These are phyloP conservation scores for Shinisaurus crocodilurus DNA, from an alignment of 2,113 vertebrate species.

Conservation along the genomic window DNA sequence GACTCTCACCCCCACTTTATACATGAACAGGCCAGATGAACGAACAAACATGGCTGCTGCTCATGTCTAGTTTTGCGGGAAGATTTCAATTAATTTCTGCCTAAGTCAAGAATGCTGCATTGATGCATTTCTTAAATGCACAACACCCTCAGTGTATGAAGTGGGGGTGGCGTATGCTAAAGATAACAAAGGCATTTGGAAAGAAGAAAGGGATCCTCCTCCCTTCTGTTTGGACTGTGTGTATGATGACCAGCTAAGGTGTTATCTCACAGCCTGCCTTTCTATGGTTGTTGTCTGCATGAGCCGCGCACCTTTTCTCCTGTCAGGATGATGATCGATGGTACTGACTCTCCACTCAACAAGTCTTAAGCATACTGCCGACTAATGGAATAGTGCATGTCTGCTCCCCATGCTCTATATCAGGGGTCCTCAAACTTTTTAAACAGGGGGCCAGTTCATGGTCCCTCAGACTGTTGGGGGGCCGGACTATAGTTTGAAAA, in stretches of 20 bases:
- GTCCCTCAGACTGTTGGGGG: too few species aligned
- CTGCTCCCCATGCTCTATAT: too few species aligned
- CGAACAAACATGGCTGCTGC: not conserved
- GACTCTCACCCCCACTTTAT: not conserved
- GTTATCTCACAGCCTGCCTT: not conserved
- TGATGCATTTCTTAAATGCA: not conserved
- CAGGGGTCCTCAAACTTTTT: too few species aligned
- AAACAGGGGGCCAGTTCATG: too few species aligned
- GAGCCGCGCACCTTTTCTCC: not conserved
- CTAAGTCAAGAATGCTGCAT: not conserved
- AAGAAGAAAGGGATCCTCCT: not conserved
- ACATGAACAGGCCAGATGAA: not conserved
- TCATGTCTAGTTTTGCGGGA: not conserved
- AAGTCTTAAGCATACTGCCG: not conserved
- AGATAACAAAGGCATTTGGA: not conserved
- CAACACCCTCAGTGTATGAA: not conserved
- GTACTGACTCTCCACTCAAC: not conserved
- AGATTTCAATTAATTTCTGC: not conserved
- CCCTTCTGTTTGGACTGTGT: too few species aligned
- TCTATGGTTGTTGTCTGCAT: not conserved
- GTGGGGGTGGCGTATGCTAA: too few species aligned
- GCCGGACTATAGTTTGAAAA: too few species aligned
- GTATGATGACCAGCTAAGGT: not conserved
- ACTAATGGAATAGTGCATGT: not conserved
- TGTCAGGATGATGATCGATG: not conserved